A percentile compares a stretch with the other conserved stretches of the same genome.
Conservation (phyloP, 2,113 vertebrate species). For the Blennius ocellaris region DNA sequence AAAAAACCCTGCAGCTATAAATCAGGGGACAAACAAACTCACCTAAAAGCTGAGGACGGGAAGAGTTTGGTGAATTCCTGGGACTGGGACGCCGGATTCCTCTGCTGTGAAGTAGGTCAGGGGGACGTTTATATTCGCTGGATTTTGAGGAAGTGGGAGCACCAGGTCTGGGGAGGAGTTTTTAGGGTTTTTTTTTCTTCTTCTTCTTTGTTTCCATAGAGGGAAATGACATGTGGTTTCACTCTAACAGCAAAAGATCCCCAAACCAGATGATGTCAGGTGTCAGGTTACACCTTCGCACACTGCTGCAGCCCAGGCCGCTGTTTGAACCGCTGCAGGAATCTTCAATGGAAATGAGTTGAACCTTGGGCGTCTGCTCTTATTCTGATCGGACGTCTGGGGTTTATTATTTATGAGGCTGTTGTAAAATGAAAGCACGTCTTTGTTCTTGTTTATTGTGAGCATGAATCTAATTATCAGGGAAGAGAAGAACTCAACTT, state of each 20-base stretch:
- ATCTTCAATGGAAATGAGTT: too few relatives aligned
- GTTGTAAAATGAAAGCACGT: neutral
- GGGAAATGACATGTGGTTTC: constrained; percentile 76
- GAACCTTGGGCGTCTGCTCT: neutral
- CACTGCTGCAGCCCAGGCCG: constrained; percentile 4
- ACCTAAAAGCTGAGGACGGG: constrained; percentile 51
- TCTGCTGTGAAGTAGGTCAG: constrained; percentile 52
- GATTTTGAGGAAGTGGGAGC: constrained; percentile 76
- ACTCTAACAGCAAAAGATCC: constrained; percentile 21
- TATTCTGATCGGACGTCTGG: neutral
- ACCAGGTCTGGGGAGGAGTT: constrained; percentile 46
- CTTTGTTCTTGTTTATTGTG: neutral
- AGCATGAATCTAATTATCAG: neutral
- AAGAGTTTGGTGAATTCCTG: constrained; percentile 18
- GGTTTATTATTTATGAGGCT: neutral
- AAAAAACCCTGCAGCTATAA: neutral
- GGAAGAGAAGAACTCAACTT: neutral
- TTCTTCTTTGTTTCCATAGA: constrained; percentile 15
- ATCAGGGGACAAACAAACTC: constrained; percentile 6
- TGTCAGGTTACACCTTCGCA: constrained; percentile 65
- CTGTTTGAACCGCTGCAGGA: neutral
- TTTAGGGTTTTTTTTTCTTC: constrained; percentile 30
- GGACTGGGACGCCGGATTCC: neutral
- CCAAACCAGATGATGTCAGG: constrained; percentile 72
- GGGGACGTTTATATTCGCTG: constrained; percentile 60